Percentiles rank a stretch among this genome's conserved stretches.
These are phyloP conservation scores for Pollicipes pollicipes DNA, from an alignment of 1,140 invertebrate species.

Conservation along the genomic window DNA sequence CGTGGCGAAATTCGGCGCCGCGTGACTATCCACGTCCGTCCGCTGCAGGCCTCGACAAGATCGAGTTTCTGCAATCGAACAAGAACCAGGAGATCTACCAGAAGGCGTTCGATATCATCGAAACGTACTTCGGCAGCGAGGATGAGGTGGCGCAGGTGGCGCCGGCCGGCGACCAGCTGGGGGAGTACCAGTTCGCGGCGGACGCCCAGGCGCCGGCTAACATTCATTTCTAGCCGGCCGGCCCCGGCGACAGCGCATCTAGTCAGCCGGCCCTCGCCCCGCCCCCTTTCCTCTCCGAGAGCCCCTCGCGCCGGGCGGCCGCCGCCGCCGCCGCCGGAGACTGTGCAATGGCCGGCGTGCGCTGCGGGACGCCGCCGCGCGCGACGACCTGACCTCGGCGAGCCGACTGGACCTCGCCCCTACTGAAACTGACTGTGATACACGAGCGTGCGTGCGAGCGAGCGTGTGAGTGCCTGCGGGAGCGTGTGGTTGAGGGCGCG, in stretches of 20 bases:
- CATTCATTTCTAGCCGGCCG: background rate
- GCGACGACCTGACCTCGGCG: too few relatives aligned
- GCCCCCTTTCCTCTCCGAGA: background rate
- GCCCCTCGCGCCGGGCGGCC: too few relatives aligned
- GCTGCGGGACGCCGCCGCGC: too few relatives aligned
- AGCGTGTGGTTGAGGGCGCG: background rate
- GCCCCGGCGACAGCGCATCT: background rate
- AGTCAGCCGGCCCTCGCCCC: background rate
- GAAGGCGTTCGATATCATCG: constrained; percentile 89
- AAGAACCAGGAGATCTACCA: constrained; percentile 92
- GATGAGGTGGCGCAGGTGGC: constrained; percentile 61
- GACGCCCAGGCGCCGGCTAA: background rate
- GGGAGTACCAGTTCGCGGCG: constrained; percentile 35
- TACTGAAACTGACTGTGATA: background rate
- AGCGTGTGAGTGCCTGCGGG: background rate
- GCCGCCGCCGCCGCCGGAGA: too few relatives aligned
- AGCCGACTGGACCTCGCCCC: too few relatives aligned
- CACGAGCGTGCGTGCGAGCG: background rate
- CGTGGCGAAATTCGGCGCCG: background rate
- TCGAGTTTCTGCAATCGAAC: constrained; percentile 90
- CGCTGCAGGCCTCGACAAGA: constrained; percentile 73
- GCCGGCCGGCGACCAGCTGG: constrained; percentile 53
- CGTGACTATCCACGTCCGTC: too few relatives aligned
- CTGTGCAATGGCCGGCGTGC: too few relatives aligned
- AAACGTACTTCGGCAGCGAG: constrained; percentile 81